Evolutionary conservation across 2,888 invertebrate genomes (phyloP).

Genomic region (Gerosis bhagava): DNA sequence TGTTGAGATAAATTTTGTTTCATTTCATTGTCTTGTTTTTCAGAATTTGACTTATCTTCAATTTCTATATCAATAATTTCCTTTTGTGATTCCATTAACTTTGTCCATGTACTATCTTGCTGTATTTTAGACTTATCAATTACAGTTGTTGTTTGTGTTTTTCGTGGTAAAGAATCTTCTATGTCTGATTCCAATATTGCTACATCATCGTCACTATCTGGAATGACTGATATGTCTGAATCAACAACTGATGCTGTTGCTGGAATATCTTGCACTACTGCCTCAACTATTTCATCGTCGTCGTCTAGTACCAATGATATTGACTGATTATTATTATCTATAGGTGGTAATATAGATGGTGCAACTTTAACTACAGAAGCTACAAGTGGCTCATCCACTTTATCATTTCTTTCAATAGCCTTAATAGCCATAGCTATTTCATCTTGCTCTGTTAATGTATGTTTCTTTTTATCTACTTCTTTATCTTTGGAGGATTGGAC

Average conservation of each 20-base stretch:
- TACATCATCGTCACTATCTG: slow-evolving; percentile 21
- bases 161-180: too few species aligned
- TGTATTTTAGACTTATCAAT: too few species aligned
- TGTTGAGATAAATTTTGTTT: too few species aligned
- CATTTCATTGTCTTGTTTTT: too few species aligned
- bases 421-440: slow-evolving; percentile 16
- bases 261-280: background rate
- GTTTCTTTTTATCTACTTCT: slow-evolving; percentile 2
- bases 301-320: slow-evolving; percentile 8
- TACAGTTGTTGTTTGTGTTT: background rate
- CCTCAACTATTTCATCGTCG: slow-evolving; percentile 8
- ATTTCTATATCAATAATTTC: too few species aligned
- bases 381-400: slow-evolving; percentile 1
- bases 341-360: too few species aligned
- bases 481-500: background rate
- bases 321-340: slow-evolving; percentile 9
- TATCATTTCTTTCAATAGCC: slow-evolving; percentile 13
- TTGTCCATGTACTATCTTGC: too few species aligned
- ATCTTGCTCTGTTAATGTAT: slow-evolving; percentile 7
- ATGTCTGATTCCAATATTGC: too few species aligned
- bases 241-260: background rate
- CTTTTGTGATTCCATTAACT: too few species aligned
- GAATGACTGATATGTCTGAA: slow-evolving; percentile 11
- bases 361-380: slow-evolving; percentile 11
- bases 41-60: too few species aligned